These are phyloP conservation scores for Diphyllodes magnificus DNA, from an alignment of 2,113 vertebrate species.

Conservation along the genomic window DNA sequence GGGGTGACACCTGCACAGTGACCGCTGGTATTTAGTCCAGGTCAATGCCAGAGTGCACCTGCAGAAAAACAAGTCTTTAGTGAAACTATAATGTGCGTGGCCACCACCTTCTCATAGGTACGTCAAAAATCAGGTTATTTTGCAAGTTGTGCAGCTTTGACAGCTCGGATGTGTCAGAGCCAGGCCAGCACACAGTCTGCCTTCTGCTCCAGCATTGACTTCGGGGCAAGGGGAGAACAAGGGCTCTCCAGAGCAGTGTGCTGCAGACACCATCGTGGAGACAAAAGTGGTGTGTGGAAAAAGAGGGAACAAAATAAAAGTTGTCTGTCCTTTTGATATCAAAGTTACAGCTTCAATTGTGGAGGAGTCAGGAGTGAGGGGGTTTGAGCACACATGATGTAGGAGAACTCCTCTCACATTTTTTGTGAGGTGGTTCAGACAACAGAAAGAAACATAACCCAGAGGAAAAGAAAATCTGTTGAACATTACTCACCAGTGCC, in stretches of 20 bases:
- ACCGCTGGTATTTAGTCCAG: not conserved
- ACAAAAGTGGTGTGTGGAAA: not conserved
- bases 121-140: not conserved
- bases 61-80: not conserved
- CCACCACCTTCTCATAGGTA: not conserved
- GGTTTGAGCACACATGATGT: rapidly evolving
- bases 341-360: not conserved
- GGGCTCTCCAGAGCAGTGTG: not conserved
- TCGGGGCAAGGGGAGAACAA: too few species aligned
- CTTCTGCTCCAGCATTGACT: not conserved
- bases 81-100: not conserved
- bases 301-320: not conserved
- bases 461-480: not conserved
- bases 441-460: not conserved
- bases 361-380: not conserved
- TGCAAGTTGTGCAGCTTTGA: not conserved
- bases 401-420: not conserved
- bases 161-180: not conserved
- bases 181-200: not conserved
- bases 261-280: not conserved
- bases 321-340: not conserved
- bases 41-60: not conserved
- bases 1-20: not conserved
- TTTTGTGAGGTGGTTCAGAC: not conserved
- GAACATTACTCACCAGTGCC: not conserved